A percentile compares a stretch with the other conserved stretches of the same genome.
phyloP scores from a whole-genome alignment of 2,888 invertebrate species.

The Andrena haemorrhoa region DNA sequence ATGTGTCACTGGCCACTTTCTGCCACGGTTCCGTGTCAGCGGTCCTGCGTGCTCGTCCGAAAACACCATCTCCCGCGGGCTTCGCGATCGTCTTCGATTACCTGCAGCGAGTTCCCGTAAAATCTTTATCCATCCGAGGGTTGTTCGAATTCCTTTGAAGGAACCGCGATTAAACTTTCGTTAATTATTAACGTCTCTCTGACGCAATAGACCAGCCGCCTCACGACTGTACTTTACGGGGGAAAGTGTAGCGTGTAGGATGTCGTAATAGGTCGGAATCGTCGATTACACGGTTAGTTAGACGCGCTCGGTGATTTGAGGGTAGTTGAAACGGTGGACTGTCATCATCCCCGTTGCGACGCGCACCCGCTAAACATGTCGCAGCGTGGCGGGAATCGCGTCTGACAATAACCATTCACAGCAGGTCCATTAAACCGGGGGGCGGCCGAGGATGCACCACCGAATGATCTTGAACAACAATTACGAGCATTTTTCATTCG shows the following conservation, averaged over 20 bases:
- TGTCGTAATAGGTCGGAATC: conserved; percentile 79
- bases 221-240: conserved; percentile 31
- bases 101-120: not conserved
- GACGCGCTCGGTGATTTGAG: conserved; percentile 82
- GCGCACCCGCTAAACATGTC: conserved; percentile 42
- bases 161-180: conserved; percentile 19
- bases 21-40: conserved; percentile 71
- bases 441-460: not conserved
- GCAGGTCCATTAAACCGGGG: conserved; percentile 38
- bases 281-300: conserved; percentile 84
- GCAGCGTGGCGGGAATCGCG: conserved; percentile 31
- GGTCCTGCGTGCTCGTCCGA: conserved; percentile 36
- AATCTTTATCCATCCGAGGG: too few relatives aligned
- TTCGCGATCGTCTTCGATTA: too few relatives aligned
- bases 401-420: conserved; percentile 18
- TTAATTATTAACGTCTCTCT: conserved; percentile 55
- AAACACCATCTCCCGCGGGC: conserved; percentile 17
- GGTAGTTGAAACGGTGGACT: conserved; percentile 72
- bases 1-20: conserved; percentile 84
- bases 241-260: conserved; percentile 51
- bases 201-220: conserved; percentile 2
- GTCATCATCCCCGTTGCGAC: conserved; percentile 68
- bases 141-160: conserved; percentile 3
- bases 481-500: not conserved
- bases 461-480: not conserved